Base-by-base conservation (phyloP, 1,140 invertebrate species). In the Drosophila melanica region DNA sequence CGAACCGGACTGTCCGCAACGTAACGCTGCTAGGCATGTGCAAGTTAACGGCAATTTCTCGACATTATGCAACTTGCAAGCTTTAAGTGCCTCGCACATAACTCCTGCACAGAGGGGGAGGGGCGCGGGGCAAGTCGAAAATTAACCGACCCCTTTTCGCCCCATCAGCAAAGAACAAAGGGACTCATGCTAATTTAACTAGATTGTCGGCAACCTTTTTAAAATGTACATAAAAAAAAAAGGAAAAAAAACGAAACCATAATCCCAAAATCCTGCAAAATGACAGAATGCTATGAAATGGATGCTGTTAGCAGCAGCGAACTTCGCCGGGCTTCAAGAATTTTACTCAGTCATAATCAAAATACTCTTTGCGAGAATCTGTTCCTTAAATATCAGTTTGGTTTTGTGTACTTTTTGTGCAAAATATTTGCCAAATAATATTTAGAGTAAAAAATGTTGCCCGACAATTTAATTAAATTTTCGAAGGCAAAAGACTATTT, bases 121-220 rank as follows among this genome's bases (percentile, higher is more conserved):
- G n/a, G 9, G n/a, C 33, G 16, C 0, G 3, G 20, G 50, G 1
- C 45, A 53, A 60, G 23, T 64, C 51, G 53, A 55, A 75, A 82
- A 79, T 75, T 79, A 82, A 79, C 60, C 65, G 18, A 62, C 59
- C 54, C 53, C 58, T 45, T 44, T 44, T 35, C 33, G 51, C 48
- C 30, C 53, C 47, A 69, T 50, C 55, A n/a, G 44, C 45, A 33
- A 60, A 72, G 58, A 85, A 76, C 45, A 80, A 80, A 85, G 67
- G 66, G 59, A 72, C 57, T 68, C 79, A 64, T 67, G 74, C 79
- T 79, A 86, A 87, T 87, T 86, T 58, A 81, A 87, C 75, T n/a
- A 74, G 81, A 81, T 81, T 87, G 66, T 74, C 60, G 57, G 62
- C 74, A 81, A 86, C 81, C 75, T 86, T 86, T 78, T 69, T 68